Evolutionary conservation across 37 sponge, comb jelly and placozoan species (phyloP).

Genomic region (Bolinopsis microptera): DNA sequence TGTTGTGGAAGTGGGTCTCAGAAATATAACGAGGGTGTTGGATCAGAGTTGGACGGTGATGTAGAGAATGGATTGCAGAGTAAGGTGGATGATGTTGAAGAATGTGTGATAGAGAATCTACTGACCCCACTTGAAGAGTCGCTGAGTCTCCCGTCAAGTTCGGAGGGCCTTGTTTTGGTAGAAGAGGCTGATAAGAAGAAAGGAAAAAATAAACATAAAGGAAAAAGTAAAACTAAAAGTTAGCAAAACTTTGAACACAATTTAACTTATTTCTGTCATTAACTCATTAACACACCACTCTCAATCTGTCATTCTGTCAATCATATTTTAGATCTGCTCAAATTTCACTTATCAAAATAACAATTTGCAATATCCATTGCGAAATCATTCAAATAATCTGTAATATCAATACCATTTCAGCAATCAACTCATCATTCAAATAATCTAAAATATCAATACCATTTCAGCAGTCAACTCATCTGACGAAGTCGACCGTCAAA

Average conservation of each 20-base stretch:
- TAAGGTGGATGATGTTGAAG: neutral
- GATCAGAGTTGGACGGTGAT: neutral
- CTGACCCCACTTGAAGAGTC: neutral
- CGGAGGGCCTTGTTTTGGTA: neutral
- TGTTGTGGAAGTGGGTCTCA: neutral
- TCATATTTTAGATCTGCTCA: too few species aligned
- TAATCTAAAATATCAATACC: too few species aligned
- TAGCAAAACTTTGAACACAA: too few species aligned
- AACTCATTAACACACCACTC: too few species aligned
- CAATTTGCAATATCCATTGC: too few species aligned
- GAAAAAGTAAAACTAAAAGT: neutral
- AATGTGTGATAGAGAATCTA: neutral
- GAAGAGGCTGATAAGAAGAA: neutral
- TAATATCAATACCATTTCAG: neutral
- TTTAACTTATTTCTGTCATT: too few species aligned
- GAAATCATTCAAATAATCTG: too few species aligned
- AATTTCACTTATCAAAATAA: too few species aligned
- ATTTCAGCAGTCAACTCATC: neutral
- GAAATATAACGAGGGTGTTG: neutral
- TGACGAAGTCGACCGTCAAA: conserved; percentile 45
- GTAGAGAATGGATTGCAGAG: neutral
- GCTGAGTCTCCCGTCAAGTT: neutral
- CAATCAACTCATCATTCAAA: neutral
- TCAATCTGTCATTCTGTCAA: too few species aligned
- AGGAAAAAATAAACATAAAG: neutral